Evolutionary conservation across 2,797 vertebrate species (phyloP), one percentile per base, ranked within the genome.

Genomic region (Pseudochaenichthys georgianus): DNA sequence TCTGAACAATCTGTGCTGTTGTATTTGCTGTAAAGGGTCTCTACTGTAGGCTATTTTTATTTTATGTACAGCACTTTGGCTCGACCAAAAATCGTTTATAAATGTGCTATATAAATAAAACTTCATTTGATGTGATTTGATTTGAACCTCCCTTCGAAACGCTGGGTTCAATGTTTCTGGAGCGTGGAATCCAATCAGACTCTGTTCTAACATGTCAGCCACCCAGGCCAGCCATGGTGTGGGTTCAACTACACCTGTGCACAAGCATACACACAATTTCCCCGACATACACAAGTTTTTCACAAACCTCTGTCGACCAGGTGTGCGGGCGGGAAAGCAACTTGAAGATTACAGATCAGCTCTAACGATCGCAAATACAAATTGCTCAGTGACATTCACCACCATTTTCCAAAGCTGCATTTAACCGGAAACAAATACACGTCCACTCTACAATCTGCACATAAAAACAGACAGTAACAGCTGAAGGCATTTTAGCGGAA

Each of bases 101-200:
- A 21, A 21, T 21, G 21, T 21, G 21, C 21, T 21, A 21, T 21
- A 21, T 21, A 21, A 21, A 21, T 21, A 21, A 21, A 21, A 21
- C 21, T 21, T 21, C 21, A 21, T 2, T 21, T 21, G 21, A 19
- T 19, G 19, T 19, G 19, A 21, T 21, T 21, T 21, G 21, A 21
- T 21, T 21, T 21, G 21, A 21, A 67, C 67, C 76, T 74, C 82
- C 76, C 51, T 75, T n/a, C 63, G 62, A 88, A 38, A 80, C 81
- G 78, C 66, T 72, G 67, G 54, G 51, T 72, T 89, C 82, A 83
- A 72, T 76, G 70, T 91, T 92, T 92, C 83, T 89, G 83, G 67
- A 92, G 89, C 80, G 5, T 88, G 57, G 79, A 92, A 91, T 92
- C 83, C 75, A 89, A 91, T 90, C 86, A 85, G 71, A 84, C 75